Evolutionary conservation across 2,888 invertebrate genomes (phyloP).

Genomic region (Cryptophagus acutangulus): DNA sequence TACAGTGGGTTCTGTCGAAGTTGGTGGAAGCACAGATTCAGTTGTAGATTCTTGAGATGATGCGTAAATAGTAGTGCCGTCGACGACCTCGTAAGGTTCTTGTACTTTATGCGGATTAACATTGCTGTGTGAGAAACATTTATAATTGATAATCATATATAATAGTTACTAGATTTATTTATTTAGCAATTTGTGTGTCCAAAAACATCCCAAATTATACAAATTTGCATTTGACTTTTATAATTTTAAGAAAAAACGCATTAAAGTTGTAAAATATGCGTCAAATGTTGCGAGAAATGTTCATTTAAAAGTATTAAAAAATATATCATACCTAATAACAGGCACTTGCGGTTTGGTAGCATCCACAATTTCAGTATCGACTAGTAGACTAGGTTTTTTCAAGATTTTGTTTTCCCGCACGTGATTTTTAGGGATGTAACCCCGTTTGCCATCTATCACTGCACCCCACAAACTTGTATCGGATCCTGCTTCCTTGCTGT

Average conservation of each 20-base stretch:
- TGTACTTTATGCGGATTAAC: constrained; percentile 36
- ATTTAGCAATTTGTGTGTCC: too few species aligned
- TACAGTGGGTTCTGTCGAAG: background rate
- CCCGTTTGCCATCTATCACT: constrained; percentile 61
- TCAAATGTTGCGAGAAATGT: too few species aligned
- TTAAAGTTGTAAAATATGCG: too few species aligned
- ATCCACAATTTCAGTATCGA: constrained; percentile 46
- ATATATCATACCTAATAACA: too few species aligned
- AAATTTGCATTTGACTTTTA: too few species aligned
- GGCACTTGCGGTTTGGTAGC: constrained; percentile 30
- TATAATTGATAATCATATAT: too few species aligned
- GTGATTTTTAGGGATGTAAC: constrained; percentile 59
- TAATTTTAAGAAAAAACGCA: too few species aligned
- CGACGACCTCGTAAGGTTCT: constrained; percentile 51
- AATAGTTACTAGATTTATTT: too few species aligned
- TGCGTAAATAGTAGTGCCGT: constrained; percentile 61
- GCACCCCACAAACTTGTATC: constrained; percentile 63
- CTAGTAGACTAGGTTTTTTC: constrained; percentile 42
- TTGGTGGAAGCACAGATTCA: constrained; percentile 11
- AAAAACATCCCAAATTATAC: too few species aligned
- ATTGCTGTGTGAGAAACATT: too few species aligned
- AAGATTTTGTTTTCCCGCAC: constrained; percentile 58
- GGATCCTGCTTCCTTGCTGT: constrained; percentile 66
- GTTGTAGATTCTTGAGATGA: constrained; percentile 16
- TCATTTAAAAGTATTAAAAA: too few species aligned